Evolutionary conservation across 2,888 invertebrate species (phyloP).

Genomic region (Pterobdella sp.): DNA sequence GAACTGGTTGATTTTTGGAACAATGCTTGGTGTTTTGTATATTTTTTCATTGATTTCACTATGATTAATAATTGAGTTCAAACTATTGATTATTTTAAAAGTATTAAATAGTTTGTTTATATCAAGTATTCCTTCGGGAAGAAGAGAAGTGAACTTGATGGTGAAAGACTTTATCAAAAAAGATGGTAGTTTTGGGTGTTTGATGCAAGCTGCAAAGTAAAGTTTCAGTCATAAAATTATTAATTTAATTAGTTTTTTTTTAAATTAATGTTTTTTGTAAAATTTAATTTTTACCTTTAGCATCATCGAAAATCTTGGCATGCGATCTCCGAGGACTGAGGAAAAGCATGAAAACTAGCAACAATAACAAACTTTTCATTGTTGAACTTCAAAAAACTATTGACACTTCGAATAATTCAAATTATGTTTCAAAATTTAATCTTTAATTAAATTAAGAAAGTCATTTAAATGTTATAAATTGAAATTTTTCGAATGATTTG

Average conservation of each 20-base stretch:
- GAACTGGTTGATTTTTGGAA: not conserved
- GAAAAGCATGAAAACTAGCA: not conserved
- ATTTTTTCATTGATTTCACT: not conserved
- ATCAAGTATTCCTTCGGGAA: not conserved
- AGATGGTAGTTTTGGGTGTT: not conserved
- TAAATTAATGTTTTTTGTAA: not conserved
- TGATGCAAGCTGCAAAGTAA: not conserved
- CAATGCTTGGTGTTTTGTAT: constrained; percentile 1
- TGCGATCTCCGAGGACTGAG: not conserved
- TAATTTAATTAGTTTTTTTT: not conserved
- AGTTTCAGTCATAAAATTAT: not conserved
- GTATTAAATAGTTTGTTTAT: not conserved
- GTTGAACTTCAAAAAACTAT: not conserved
- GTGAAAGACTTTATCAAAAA: not conserved
- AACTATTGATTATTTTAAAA: not conserved
- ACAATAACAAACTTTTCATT: not conserved
- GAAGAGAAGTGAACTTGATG: not conserved
- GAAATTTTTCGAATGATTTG: no score
- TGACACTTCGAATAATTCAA: no score
- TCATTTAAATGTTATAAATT: no score
- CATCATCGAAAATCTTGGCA: not conserved
- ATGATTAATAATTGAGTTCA: not conserved
- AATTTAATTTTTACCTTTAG: not conserved
- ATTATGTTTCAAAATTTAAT: no score
- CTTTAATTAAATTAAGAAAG: no score